Evolutionary conservation across 2,888 invertebrate species (phyloP).

Genomic region (Cryptocephalus primarius): DNA sequence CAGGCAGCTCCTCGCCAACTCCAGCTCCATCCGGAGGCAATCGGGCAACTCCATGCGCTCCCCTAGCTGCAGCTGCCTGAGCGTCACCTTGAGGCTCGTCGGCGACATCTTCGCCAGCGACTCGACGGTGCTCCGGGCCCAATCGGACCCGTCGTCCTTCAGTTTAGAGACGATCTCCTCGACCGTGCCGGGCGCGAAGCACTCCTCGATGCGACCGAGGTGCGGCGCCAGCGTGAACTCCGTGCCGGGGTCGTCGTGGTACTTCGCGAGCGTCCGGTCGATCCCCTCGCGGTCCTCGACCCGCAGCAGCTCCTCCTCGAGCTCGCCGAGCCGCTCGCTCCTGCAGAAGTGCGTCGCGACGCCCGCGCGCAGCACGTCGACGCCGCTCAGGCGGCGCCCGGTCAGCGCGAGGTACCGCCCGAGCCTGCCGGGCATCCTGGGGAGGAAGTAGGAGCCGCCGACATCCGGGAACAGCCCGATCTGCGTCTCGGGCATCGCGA

Average conservation of each 20-base stretch:
- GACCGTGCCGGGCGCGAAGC: slow-evolving; percentile 63
- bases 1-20: slow-evolving; percentile 57
- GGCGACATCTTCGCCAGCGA: slow-evolving; percentile 77
- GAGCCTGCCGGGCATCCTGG: slow-evolving; percentile 72
- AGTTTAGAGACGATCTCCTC: slow-evolving; percentile 71
- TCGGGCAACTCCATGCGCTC: slow-evolving; percentile 62
- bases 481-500: slow-evolving; percentile 99
- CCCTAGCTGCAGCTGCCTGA: slow-evolving; percentile 68
- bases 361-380: slow-evolving; percentile 77
- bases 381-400: slow-evolving; percentile 51
- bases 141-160: slow-evolving; percentile 68
- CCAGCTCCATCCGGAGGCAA: slow-evolving; percentile 83
- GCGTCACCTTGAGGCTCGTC: slow-evolving; percentile 81
- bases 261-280: slow-evolving; percentile 49
- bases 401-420: slow-evolving; percentile 88
- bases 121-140: slow-evolving; percentile 64
- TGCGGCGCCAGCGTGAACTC: slow-evolving; percentile 59
- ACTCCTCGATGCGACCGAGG: slow-evolving; percentile 64
- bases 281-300: slow-evolving; percentile 43
- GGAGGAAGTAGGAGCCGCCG: slow-evolving; percentile 86
- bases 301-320: slow-evolving; percentile 53
- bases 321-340: slow-evolving; percentile 48
- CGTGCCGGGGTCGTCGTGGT: slow-evolving; percentile 38
- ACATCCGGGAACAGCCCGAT: slow-evolving; percentile 97
- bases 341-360: slow-evolving; percentile 91